Percentiles rank a stretch among this genome's conserved stretches.
These are phyloP conservation scores for Cataglyphis albicans DNA, from an alignment of 2,888 invertebrate species.

Conservation along the genomic window DNA sequence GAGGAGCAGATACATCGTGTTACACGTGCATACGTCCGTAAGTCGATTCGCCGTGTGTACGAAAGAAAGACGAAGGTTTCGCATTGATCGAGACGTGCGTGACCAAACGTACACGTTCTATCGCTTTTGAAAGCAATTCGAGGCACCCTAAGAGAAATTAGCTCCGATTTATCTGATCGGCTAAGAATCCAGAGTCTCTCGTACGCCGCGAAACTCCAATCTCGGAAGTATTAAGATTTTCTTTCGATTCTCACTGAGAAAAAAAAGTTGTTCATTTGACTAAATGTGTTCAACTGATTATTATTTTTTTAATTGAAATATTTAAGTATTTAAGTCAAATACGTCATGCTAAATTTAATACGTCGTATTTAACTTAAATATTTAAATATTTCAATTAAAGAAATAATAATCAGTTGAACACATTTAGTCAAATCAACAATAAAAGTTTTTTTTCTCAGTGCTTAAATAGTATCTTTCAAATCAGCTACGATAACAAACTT, in stretches of 20 bases:
- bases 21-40: conserved; percentile 31
- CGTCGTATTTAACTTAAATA: too few relatives aligned
- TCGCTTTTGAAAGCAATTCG: conserved; percentile 53
- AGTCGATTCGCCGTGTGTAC: conserved; percentile 58
- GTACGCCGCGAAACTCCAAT: conserved; percentile 17
- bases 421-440: too few relatives aligned
- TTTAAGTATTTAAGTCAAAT: too few relatives aligned
- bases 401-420: too few relatives aligned
- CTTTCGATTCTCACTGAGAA: background rate
- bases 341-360: too few relatives aligned
- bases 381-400: too few relatives aligned
- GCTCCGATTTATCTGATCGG: conserved; percentile 59
- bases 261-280: too few relatives aligned
- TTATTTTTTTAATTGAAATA: too few relatives aligned
- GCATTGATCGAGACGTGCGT: conserved; percentile 54
- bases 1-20: conserved; percentile 55
- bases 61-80: conserved; percentile 48
- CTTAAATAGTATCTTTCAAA: background rate
- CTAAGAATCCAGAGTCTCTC: conserved; percentile 45
- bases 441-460: too few relatives aligned
- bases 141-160: conserved; percentile 65
- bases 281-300: too few relatives aligned
- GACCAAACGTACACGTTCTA: conserved; percentile 55
- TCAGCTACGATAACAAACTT: background rate
- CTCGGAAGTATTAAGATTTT: conserved; percentile 31